A percentile compares a stretch with the other conserved stretches of the same genome.
Conservation (phyloP, 2,797 vertebrate genomes). For the Neolamprologus multifasciatus region DNA sequence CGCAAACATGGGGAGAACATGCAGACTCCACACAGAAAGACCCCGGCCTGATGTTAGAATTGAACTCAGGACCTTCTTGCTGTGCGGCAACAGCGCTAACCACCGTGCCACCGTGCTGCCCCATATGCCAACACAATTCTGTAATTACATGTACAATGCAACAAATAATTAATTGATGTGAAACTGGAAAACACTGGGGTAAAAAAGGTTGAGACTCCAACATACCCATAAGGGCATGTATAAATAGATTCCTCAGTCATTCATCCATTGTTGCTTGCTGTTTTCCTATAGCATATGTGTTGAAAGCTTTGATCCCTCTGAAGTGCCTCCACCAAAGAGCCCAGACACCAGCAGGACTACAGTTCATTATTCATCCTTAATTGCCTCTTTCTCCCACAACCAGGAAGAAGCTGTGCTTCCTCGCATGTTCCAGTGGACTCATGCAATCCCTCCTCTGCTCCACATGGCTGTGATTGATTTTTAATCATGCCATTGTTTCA, state of each 20-base stretch:
- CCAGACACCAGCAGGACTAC: constrained; percentile 10
- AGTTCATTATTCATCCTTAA: constrained; percentile 64
- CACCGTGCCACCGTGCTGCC: too few relatives aligned
- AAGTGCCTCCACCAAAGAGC: constrained; percentile 1
- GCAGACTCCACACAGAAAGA: too few relatives aligned
- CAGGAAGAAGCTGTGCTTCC: constrained; percentile 31
- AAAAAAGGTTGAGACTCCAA: not conserved
- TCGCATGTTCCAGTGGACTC: constrained; percentile 35
- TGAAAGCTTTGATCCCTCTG: constrained; percentile 30
- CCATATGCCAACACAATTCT: not conserved
- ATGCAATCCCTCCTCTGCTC: constrained; percentile 29
- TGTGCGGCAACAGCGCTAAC: too few relatives aligned
- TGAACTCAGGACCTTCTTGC: too few relatives aligned
- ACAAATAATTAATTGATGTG: not conserved
- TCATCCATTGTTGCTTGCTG: not conserved
- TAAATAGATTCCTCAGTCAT: constrained; percentile 1
- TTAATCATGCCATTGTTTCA: constrained; percentile 40
- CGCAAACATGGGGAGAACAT: too few relatives aligned
- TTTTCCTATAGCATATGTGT: not conserved
- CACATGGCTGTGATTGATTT: constrained; percentile 51
- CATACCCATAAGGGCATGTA: not conserved
- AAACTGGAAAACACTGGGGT: not conserved
- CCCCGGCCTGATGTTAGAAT: too few relatives aligned
- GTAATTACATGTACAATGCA: not conserved
- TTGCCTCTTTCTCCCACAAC: constrained; percentile 48